These are phyloP conservation scores for Nothobranchius furzeri DNA, from an alignment of 2,113 vertebrate species.

Conservation along the genomic window DNA sequence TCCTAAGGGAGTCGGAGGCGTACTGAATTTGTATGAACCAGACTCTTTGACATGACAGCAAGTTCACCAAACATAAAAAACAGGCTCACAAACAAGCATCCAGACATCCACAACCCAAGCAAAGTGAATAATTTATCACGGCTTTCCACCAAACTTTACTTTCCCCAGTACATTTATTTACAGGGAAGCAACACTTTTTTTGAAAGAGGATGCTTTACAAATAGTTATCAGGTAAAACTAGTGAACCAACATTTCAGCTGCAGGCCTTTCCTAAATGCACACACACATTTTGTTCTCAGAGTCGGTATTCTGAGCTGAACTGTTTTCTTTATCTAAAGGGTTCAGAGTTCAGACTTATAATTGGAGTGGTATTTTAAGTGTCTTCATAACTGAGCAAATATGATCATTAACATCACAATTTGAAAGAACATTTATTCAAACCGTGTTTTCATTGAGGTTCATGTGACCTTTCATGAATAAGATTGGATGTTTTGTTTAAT, in stretches of 20 bases:
- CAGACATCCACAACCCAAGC: constrained; percentile 8
- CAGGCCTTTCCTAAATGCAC: constrained; percentile 11
- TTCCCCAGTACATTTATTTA: constrained; percentile 8
- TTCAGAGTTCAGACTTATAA: constrained; percentile 53
- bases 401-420: constrained; percentile 21
- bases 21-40: constrained; percentile 48
- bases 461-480: not conserved
- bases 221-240: not conserved
- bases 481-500: not conserved
- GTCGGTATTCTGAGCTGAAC: no score
- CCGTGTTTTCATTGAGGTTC: not conserved
- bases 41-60: constrained; percentile 45
- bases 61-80: constrained; percentile 28
- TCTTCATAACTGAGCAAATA: constrained; percentile 19
- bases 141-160: constrained; percentile 30
- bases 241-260: not conserved
- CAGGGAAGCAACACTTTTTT: not conserved
- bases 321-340: not conserved
- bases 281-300: no score
- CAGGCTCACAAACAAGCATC: not conserved
- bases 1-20: constrained; percentile 53
- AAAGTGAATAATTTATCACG: constrained; percentile 24
- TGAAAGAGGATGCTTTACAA: not conserved
- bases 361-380: constrained; percentile 36
- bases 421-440: not conserved